Evolutionary conservation across 2,888 invertebrate genomes (phyloP).

Genomic region (Idaea straminata): DNA sequence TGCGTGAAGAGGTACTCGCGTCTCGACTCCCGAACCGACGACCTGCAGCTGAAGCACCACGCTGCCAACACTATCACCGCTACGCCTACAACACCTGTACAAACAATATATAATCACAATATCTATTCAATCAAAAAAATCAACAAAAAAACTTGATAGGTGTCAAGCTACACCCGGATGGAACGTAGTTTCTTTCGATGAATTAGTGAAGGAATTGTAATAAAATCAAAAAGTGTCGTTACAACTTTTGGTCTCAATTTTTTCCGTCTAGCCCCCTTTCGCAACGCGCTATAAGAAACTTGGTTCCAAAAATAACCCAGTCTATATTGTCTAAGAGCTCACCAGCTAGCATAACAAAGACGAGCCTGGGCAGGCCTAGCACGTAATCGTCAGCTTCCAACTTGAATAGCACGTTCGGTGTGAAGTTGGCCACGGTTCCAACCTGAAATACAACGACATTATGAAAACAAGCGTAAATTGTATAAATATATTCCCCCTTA

Average conservation of each 20-base stretch:
- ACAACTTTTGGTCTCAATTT: too few relatives aligned
- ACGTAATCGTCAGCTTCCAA: constrained; percentile 84
- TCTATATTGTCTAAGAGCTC: constrained; percentile 23
- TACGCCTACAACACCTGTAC: constrained; percentile 78
- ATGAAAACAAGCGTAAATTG: background rate
- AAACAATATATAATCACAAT: background rate
- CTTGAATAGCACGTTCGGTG: constrained; percentile 83
- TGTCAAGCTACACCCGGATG: too few relatives aligned
- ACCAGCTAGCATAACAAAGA: constrained; percentile 88
- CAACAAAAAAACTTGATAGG: too few relatives aligned
- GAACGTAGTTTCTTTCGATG: too few relatives aligned
- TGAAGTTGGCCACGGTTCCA: constrained; percentile 38
- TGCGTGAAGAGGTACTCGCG: constrained; percentile 81
- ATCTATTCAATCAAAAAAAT: background rate
- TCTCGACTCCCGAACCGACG: constrained; percentile 55
- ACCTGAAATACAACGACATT: background rate
- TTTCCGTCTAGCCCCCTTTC: too few relatives aligned
- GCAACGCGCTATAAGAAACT: too few relatives aligned
- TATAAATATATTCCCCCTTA: too few relatives aligned
- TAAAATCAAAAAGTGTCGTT: too few relatives aligned
- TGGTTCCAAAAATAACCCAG: background rate
- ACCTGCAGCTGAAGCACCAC: constrained; percentile 79
- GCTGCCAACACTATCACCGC: constrained; percentile 73
- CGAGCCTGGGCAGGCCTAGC: constrained; percentile 87
- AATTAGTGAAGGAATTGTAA: too few relatives aligned